A percentile compares a stretch with the other conserved stretches of the same genome.
phyloP scores from a whole-genome alignment of 2,797 vertebrate genomes.

The Atherinosoma microstoma region DNA sequence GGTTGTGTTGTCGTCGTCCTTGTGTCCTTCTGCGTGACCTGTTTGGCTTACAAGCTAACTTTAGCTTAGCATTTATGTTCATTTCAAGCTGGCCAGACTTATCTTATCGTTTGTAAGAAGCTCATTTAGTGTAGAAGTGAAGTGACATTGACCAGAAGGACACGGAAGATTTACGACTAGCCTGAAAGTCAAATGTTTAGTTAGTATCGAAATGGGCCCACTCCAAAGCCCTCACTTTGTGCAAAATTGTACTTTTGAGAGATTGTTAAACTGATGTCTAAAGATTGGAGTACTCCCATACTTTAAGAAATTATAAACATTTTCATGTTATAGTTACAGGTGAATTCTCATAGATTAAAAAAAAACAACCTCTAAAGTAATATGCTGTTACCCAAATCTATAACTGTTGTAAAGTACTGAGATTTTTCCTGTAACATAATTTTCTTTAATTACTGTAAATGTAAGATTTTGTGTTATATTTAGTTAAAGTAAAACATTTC shows the following conservation, averaged over 20 bases:
- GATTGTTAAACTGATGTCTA: background rate
- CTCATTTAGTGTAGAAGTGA: background rate
- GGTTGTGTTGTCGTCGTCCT: accelerated
- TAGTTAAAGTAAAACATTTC: background rate
- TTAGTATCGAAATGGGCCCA: background rate
- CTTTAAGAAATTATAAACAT: too few relatives aligned
- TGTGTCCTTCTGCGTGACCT: constrained; percentile 65
- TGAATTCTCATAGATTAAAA: background rate
- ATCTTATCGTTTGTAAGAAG: background rate
- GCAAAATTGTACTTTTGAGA: background rate
- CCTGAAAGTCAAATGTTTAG: background rate
- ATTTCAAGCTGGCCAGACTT: background rate
- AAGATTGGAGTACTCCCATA: too few relatives aligned
- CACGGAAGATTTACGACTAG: background rate
- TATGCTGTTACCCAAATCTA: background rate
- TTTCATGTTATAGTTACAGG: background rate
- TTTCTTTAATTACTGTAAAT: too few relatives aligned
- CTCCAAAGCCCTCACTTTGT: too few relatives aligned
- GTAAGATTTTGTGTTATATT: too few relatives aligned
- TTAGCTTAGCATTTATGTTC: constrained; percentile 47
- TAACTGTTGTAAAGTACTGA: background rate
- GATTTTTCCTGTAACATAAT: too few relatives aligned
- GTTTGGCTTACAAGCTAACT: background rate
- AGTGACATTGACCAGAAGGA: background rate
- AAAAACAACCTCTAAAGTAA: too few relatives aligned